Evolutionary conservation across 2,888 invertebrate genomes (phyloP), one percentile per base, ranked within the genome.

Genomic region (Sarcophaga rosellei): DNA sequence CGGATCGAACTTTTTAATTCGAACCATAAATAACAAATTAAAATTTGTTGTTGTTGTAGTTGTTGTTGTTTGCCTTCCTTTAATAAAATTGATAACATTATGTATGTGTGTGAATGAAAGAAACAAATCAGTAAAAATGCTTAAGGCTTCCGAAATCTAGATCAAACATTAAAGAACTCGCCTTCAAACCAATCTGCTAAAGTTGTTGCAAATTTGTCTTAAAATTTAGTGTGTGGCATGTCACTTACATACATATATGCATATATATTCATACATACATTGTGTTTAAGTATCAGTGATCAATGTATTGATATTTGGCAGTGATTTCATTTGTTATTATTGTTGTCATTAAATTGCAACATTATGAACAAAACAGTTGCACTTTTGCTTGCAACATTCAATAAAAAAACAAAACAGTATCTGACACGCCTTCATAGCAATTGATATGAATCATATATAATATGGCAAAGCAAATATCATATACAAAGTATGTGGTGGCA

Each of bases 381-480:
- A 88, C 76, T 88, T 84, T 88, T 76, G 57, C 25, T 45, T 75
- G 61, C 21, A 35, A 57, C 57, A 45, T 21, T 23, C 61, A 82
- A 65, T 61, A n/a, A 61, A 80, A 23, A 72, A 69, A 79, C 57
- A 66, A 70, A 75, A 70, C 65, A 70, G 69, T 87, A 88, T 87
- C 89, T 53, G 91, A 90, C 91, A 91, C 91, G 92, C 92, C 91
- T 90, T 90, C 90, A 90, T 89, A 89, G 90, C 90, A 84, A 81
- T 87, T 87, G 91, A 91, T 91, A 91, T 92, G 91, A 91, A 91
- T 92, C 91, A 91, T 90, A 88, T 77, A 75, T 76, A 73, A 53
- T 15, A 53, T 62, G 66, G 35, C 35, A 75, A 23, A 65, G 10
- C 10, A 53, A 53, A 53, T 53, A 91, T 91, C 91, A 91, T 90